Conservation (phyloP, 2,113 vertebrate species). For the Piprites chloris region DNA sequence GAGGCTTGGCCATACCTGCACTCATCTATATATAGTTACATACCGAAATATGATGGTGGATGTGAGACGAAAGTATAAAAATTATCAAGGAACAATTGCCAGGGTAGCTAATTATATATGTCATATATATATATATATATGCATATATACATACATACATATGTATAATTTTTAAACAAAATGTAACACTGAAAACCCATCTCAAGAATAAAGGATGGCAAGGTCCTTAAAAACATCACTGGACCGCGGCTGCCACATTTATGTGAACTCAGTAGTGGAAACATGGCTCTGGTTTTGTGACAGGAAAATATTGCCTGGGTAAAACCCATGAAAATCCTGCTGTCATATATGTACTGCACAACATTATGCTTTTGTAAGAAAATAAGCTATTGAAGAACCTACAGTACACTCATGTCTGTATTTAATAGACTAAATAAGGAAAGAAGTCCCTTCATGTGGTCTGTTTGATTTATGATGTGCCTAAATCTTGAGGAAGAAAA, state of each 20-base stretch:
- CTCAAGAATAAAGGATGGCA: neutral
- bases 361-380: neutral
- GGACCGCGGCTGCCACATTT: neutral
- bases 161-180: neutral
- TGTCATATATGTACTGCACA: neutral
- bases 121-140: no score
- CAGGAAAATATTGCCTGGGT: neutral
- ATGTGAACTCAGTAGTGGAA: neutral
- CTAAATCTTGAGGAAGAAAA: slow-evolving; percentile 44
- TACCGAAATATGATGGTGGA: neutral
- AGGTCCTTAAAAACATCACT: neutral
- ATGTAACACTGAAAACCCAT: neutral
- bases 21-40: neutral
- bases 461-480: slow-evolving; percentile 66
- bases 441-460: slow-evolving; percentile 47
- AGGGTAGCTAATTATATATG: neutral
- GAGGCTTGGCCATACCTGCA: neutral
- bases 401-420: neutral
- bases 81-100: neutral
- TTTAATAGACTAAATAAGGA: slow-evolving; percentile 35
- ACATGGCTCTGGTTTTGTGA: neutral
- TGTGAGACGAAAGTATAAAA: neutral
- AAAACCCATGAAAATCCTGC: neutral
- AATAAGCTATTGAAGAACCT: neutral
- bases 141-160: neutral